phyloP scores from a whole-genome alignment of 2,113 vertebrate species.

The Microtus richardsoni region DNA sequence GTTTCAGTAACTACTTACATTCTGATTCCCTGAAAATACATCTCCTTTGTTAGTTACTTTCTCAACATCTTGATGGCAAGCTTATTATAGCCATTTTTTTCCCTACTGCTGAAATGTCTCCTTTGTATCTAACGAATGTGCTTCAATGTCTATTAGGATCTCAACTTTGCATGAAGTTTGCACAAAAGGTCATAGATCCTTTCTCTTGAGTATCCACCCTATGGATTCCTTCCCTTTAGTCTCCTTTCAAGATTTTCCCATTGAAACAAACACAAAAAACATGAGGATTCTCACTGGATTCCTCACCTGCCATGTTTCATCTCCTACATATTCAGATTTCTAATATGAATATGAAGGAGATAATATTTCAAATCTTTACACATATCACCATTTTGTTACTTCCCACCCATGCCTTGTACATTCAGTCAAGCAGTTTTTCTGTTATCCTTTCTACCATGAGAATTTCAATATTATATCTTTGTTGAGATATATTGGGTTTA shows the following conservation, averaged over 20 bases:
- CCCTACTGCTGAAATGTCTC: not conserved
- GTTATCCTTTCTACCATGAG: not conserved
- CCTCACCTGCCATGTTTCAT: not conserved
- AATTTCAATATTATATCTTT: not conserved
- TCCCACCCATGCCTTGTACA: not conserved
- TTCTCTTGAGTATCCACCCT: not conserved
- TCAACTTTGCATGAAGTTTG: not conserved
- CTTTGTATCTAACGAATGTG: not conserved
- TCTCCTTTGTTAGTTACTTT: not conserved
- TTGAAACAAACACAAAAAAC: not conserved
- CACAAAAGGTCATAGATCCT: not conserved
- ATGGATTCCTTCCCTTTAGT: not conserved
- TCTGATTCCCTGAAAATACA: not conserved
- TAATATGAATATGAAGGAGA: too few relatives aligned
- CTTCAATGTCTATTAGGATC: not conserved
- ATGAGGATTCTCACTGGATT: not conserved
- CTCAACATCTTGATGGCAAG: not conserved
- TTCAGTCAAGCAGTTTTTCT: not conserved
- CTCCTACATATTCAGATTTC: not conserved
- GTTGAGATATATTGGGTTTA: not conserved
- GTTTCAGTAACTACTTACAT: constrained; percentile 10
- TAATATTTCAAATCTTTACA: not conserved
- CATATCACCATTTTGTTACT: not conserved
- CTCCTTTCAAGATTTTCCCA: not conserved
- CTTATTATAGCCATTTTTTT: not conserved